phyloP scores from a whole-genome alignment of 1,140 invertebrate species.

The Cylas formicarius region DNA sequence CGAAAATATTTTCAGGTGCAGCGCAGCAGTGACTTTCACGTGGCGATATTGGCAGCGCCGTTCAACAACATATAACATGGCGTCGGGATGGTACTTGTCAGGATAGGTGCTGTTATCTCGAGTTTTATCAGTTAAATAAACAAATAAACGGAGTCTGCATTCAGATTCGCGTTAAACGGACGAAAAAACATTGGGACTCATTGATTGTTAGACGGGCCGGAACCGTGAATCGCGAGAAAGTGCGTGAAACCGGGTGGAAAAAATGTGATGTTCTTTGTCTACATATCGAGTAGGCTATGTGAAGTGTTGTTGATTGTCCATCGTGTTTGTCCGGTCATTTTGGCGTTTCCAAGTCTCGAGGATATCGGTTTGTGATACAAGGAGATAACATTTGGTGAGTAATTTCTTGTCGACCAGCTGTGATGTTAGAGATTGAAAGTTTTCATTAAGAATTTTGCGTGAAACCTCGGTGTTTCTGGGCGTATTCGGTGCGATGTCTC shows the following conservation, averaged over 20 bases:
- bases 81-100: conserved; percentile 17
- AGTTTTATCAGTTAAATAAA: conserved; percentile 20
- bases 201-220: too few species aligned
- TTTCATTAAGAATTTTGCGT: conserved; percentile 8
- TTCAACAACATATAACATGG: conserved; percentile 18
- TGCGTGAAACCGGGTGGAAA: conserved; percentile 18
- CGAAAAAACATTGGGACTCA: too few species aligned
- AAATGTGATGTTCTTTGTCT: conserved; percentile 24
- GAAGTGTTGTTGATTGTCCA: conserved; percentile 18
- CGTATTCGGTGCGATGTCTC: conserved; percentile 10
- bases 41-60: conserved; percentile 9
- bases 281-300: conserved; percentile 13
- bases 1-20: too few species aligned
- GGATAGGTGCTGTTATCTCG: conserved; percentile 14
- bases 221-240: conserved; percentile 19
- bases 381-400: too few species aligned
- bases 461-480: conserved; percentile 11
- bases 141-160: conserved; percentile 15
- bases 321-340: conserved; percentile 11
- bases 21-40: conserved; percentile 6
- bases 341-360: conserved; percentile 8
- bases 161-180: conserved; percentile 15
- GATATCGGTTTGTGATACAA: too few species aligned
- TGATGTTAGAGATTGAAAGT: too few species aligned
- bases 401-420: too few species aligned